Conservation (phyloP, 2,888 invertebrate species). For the Amphipoea lucens region DNA sequence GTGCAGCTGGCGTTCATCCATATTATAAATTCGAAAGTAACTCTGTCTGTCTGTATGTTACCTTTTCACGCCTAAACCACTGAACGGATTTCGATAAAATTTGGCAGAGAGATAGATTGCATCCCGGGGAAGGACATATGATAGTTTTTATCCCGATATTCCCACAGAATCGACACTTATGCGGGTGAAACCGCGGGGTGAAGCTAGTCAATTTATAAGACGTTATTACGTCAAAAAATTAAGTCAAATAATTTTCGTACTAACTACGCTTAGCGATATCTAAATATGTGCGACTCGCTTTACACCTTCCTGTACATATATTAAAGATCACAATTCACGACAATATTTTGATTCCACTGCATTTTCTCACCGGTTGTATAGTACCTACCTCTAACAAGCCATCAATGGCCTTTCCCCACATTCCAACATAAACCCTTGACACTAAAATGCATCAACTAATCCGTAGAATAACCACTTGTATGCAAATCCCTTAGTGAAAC, state of each 20-base stretch:
- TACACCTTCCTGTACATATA: neutral
- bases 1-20: too few species aligned
- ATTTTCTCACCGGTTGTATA: slow-evolving; percentile 36
- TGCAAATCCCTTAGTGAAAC: slow-evolving; percentile 61
- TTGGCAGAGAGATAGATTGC: too few species aligned
- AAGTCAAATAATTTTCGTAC: neutral
- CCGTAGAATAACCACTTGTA: slow-evolving; percentile 50
- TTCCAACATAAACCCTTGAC: slow-evolving; percentile 62
- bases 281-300: neutral
- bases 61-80: too few species aligned
- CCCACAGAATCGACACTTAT: too few species aligned
- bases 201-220: too few species aligned
- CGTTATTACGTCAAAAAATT: neutral
- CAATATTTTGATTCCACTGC: slow-evolving; percentile 26
- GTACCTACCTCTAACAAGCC: slow-evolving; percentile 14
- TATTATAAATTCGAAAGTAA: too few species aligned
- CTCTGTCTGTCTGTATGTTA: too few species aligned
- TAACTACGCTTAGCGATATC: neutral
- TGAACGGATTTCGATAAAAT: too few species aligned
- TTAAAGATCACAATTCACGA: slow-evolving; percentile 6
- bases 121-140: too few species aligned
- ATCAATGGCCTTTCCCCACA: slow-evolving; percentile 58
- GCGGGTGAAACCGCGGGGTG: too few species aligned
- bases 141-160: too few species aligned
- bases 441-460: slow-evolving; percentile 48